These are phyloP conservation scores for Virgularia gustaviana DNA, from an alignment of 92 coral and sea anemone species.

Conservation along the genomic window DNA sequence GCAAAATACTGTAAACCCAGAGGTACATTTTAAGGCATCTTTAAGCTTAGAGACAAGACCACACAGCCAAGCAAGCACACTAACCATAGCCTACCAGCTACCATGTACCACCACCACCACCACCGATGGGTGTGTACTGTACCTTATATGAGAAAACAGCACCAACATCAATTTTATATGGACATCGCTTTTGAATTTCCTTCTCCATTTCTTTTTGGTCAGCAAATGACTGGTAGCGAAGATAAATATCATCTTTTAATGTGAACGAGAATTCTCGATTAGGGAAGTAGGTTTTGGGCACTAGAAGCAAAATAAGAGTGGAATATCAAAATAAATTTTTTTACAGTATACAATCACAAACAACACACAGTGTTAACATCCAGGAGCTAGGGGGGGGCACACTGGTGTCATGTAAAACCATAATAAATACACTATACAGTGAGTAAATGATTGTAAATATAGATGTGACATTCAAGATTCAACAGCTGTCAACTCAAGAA, in stretches of 20 bases:
- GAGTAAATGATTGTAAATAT: too few relatives aligned
- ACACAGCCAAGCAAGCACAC: too few relatives aligned
- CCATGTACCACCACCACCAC: background rate
- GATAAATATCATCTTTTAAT: slow-evolving; percentile 80
- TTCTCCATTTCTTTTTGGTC: slow-evolving; percentile 83
- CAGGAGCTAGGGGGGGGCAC: too few relatives aligned
- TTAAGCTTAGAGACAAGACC: slow-evolving; percentile 2
- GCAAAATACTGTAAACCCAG: too few relatives aligned
- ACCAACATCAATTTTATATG: slow-evolving; percentile 93
- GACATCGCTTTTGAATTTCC: slow-evolving; percentile 87
- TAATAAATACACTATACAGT: background rate
- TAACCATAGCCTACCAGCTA: background rate
- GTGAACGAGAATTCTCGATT: slow-evolving; percentile 96
- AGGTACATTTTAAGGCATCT: too few relatives aligned
- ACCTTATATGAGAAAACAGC: slow-evolving; percentile 88
- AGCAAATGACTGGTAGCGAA: slow-evolving; percentile 90
- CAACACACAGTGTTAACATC: too few relatives aligned
- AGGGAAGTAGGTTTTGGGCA: slow-evolving; percentile 72
- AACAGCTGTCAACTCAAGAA: too few relatives aligned
- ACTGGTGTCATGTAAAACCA: background rate
- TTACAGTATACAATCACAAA: too few relatives aligned
- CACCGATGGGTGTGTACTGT: background rate
- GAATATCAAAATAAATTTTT: background rate
- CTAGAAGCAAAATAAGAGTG: slow-evolving; percentile 32
- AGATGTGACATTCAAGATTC: too few relatives aligned